Base-by-base conservation (phyloP, 1,140 invertebrate genomes). In the Pseudobourletiella spinata region DNA sequence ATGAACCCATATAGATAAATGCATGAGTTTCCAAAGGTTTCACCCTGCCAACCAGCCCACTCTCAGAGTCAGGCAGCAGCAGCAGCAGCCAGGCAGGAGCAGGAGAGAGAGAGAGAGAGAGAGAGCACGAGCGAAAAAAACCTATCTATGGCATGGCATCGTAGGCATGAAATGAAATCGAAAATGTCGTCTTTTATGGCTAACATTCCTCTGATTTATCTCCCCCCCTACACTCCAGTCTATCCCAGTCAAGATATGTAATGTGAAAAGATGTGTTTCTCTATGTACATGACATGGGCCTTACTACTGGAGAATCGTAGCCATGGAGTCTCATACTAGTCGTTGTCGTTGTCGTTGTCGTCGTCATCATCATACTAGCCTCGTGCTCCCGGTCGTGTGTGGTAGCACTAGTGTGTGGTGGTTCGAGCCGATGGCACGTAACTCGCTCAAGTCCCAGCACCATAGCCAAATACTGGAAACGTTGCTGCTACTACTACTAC, bases 121-220 rank as follows among this genome's bases (percentile, higher is more conserved):
- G n/a, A n/a, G n/a, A n/a, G n/a, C n/a, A n/a, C n/a, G n/a, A 39
- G n/a, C 4, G 24, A 51, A 51, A 51, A 51, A 51, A 51, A 24
- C 20, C 48, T 51, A 51, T 51, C 48, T 51, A 6, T 25, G 48
- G 48, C 24, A 51, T 51, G 6, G 48, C 48, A 51, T 55, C 28
- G 52, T 55, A 39, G 52, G 52, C 52, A 55, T 55, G 52, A 55
- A 55, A 55, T 55, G 52, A 55, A 55, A 55, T 55, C 52, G 52
- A 55, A 52, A 55, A 55, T 55, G 52, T 55, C 52, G 28, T 55
- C 52, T 55, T 55, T 55, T 55, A 55, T 55, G 52, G 52, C 50
- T 52, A 55, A 55, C 52, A 55, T 55, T 55, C 52, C 52, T 52
- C 50, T 55, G 52, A 55, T 55, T 55, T 55, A 55, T 55, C 28